These are phyloP conservation scores for Ostrea edulis DNA, from an alignment of 1,140 invertebrate genomes.

Conservation along the genomic window DNA sequence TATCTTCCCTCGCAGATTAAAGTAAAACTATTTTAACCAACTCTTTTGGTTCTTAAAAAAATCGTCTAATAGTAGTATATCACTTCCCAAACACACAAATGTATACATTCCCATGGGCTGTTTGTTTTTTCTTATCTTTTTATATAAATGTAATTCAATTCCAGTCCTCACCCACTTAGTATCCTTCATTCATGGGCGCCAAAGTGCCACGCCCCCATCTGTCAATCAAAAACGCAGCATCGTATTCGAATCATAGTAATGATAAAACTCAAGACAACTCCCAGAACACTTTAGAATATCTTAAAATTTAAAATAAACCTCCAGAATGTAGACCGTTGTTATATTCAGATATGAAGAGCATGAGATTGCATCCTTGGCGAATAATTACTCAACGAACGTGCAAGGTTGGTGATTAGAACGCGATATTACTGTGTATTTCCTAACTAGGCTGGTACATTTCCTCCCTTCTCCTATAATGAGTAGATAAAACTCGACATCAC, in stretches of 20 bases:
- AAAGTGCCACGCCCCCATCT: neutral
- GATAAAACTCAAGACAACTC: neutral
- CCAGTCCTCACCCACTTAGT: neutral
- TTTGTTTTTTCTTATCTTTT: neutral
- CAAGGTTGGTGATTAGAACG: conserved; percentile 17
- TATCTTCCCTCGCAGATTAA: too few relatives aligned
- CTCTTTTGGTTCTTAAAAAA: too few relatives aligned
- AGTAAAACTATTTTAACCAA: too few relatives aligned
- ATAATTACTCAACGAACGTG: neutral
- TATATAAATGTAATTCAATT: neutral
- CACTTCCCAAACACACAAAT: neutral
- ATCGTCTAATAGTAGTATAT: too few relatives aligned
- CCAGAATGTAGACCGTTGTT: neutral
- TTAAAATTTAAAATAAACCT: neutral
- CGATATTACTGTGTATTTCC: neutral
- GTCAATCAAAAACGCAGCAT: neutral
- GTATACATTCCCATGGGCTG: neutral
- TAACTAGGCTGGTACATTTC: conserved; percentile 21
- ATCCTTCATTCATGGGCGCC: neutral
- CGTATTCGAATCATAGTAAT: neutral
- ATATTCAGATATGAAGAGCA: neutral
- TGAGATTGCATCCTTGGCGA: neutral
- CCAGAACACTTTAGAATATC: neutral
- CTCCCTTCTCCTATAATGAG: conserved; percentile 20
- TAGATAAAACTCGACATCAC: conserved; percentile 20